Percentiles rank a stretch among this genome's conserved stretches.
These are phyloP conservation scores for Clunio marinus DNA, from an alignment of 2,888 invertebrate species.

Conservation along the genomic window DNA sequence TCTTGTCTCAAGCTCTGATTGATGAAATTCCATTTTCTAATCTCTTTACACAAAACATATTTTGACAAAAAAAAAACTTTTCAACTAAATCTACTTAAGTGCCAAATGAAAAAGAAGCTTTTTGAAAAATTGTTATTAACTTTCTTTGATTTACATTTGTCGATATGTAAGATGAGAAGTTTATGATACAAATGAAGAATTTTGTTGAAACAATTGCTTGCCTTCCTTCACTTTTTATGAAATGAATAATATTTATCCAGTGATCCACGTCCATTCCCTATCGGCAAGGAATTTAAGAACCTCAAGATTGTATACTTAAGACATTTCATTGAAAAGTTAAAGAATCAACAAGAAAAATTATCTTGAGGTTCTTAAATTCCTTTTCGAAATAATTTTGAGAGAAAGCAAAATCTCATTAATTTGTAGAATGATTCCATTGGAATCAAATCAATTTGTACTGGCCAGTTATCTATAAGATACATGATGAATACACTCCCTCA, in stretches of 20 bases:
- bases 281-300: too few species aligned
- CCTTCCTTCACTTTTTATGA: not conserved
- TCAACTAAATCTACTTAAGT: not conserved
- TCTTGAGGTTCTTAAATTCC: too few species aligned
- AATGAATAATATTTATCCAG: not conserved
- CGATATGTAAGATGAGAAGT: too few species aligned
- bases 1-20: not conserved
- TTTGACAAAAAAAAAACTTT: not conserved
- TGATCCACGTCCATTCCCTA: slow-evolving; percentile 6
- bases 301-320: too few species aligned
- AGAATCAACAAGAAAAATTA: too few species aligned
- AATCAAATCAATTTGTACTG: slow-evolving; percentile 6
- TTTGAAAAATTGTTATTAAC: not conserved
- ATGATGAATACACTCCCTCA: not conserved
- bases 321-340: too few species aligned
- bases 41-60: too few species aligned
- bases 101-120: not conserved
- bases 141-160: not conserved
- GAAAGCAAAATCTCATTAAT: too few species aligned
- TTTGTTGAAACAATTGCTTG: not conserved
- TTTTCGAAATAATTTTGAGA: not conserved
- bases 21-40: not conserved
- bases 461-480: slow-evolving; percentile 20
- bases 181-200: not conserved
- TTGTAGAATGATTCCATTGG: slow-evolving; percentile 5